A percentile compares a stretch with the other conserved stretches of the same genome.
phyloP scores from a whole-genome alignment of 2,888 invertebrate species.

The Hedya salicella region DNA sequence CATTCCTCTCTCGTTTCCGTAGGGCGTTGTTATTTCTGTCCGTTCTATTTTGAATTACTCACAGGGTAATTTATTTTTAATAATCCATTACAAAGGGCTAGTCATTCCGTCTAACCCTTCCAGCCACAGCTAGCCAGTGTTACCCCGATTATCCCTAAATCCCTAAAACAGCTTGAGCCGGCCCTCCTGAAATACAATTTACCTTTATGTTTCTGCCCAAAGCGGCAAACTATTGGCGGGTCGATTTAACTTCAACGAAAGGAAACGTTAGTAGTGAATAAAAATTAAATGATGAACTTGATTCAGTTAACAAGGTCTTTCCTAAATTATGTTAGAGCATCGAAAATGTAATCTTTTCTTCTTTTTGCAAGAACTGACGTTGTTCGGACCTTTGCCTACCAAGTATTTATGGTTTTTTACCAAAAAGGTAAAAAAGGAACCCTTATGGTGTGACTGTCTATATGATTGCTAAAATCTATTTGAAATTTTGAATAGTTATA shows the following conservation, averaged over 20 bases:
- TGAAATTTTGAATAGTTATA: too few species aligned
- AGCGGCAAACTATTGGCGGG: constrained; percentile 36
- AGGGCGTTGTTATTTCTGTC: constrained; percentile 20
- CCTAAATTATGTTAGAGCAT: too few species aligned
- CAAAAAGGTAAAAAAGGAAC: too few species aligned
- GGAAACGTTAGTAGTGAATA: not conserved
- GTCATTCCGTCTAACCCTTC: constrained; percentile 49
- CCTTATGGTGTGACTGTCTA: too few species aligned
- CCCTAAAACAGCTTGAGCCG: constrained; percentile 25
- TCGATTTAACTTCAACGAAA: not conserved
- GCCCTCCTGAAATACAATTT: constrained; percentile 51
- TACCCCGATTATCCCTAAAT: constrained; percentile 43
- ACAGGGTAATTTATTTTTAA: constrained; percentile 19
- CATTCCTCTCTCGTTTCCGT: constrained; percentile 22
- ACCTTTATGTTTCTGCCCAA: constrained; percentile 49
- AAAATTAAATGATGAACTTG: not conserved
- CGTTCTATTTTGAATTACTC: constrained; percentile 18
- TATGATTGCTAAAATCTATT: too few species aligned
- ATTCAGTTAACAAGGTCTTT: too few species aligned
- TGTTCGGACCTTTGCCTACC: too few species aligned
- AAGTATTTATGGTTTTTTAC: too few species aligned
- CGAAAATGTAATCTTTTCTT: too few species aligned
- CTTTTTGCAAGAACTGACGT: too few species aligned
- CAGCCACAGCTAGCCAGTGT: constrained; percentile 31
- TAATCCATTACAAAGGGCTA: constrained; percentile 30